Conservation (phyloP, 2,888 invertebrate genomes). For the Esperia sulphurella region DNA sequence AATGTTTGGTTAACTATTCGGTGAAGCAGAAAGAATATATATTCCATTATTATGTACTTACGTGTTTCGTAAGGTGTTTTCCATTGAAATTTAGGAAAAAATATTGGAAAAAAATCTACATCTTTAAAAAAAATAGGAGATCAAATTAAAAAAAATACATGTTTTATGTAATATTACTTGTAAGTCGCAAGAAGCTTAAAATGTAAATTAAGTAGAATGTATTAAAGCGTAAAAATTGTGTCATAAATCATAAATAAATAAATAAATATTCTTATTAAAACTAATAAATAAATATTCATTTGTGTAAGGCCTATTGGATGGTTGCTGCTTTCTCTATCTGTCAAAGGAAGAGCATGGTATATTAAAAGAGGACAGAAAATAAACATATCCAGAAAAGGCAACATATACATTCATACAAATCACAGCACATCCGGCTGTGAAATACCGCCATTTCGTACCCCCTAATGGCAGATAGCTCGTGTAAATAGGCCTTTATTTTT, state of each 20-base stretch:
- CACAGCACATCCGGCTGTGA: slow-evolving; percentile 1
- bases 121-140: neutral
- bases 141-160: neutral
- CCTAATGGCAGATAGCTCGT: slow-evolving; percentile 4
- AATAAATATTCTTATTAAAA: neutral
- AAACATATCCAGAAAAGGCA: neutral
- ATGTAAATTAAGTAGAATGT: slow-evolving; percentile 22
- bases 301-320: too few relatives aligned
- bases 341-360: neutral
- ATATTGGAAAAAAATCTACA: neutral
- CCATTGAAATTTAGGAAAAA: neutral
- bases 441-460: slow-evolving; percentile 2
- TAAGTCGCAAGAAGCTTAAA: slow-evolving; percentile 26
- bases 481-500: slow-evolving; percentile 9
- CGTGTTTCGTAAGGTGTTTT: neutral
- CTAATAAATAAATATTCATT: neutral
- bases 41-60: slow-evolving; percentile 12
- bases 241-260: neutral
- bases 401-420: neutral
- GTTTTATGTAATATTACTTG: too few relatives aligned
- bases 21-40: slow-evolving; percentile 7
- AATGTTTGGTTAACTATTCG: slow-evolving; percentile 13
- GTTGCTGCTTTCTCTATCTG: neutral
- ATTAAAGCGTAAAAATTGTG: neutral
- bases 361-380: neutral